Base-by-base conservation (phyloP, 1,140 invertebrate species). In the Lepidurus couesii region DNA sequence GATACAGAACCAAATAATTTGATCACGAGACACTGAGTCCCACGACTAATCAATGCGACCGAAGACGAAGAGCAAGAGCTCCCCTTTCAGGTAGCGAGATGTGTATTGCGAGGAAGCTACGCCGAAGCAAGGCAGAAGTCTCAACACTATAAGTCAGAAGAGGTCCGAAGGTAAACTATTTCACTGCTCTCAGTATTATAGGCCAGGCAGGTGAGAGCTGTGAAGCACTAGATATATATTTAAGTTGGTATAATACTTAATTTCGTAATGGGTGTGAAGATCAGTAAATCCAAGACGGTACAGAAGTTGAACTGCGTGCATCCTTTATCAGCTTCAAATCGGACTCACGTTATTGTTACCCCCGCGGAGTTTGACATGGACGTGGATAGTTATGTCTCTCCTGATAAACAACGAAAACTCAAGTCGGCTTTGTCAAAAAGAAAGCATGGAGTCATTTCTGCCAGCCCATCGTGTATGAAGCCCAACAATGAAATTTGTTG, bases 1-100 rank as follows among this genome's bases (percentile, higher is more conserved):
- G 53, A 65, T 13, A 65, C 53, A 65, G 53, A 65, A 65, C 53
- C 53, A 65, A 65, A 65, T 65, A 65, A 65, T 65, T 65, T 65
- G 53, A 13, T 47, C 16, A n/a, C 16, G 13, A 65, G 53, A 65
- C 53, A 65, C 21, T 21, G 53, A 65, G 53, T 65, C 53, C n/a
- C 21, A 7, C 53, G 6, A 7, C 53, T 65, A 65, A 65, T 65
- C 53, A 65, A 65, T 65, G 53, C 6, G 53, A 65, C 53, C 21
- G 6, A 9, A 21, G 16, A 16, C 34, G 53, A 65, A 65, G 53
- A 16, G 53, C 6, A 21, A 65, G 8, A 10, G 53, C 21, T 65
- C 53, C 21, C 53, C 53, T 16, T 21, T 65, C 53, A 65, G 53
- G 16, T 65, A 65, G 53, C 53, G 13, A 65, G 53, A 65, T 65